These are phyloP conservation scores for Calephelis perditalis DNA, from an alignment of 2,888 invertebrate genomes.

Conservation along the genomic window DNA sequence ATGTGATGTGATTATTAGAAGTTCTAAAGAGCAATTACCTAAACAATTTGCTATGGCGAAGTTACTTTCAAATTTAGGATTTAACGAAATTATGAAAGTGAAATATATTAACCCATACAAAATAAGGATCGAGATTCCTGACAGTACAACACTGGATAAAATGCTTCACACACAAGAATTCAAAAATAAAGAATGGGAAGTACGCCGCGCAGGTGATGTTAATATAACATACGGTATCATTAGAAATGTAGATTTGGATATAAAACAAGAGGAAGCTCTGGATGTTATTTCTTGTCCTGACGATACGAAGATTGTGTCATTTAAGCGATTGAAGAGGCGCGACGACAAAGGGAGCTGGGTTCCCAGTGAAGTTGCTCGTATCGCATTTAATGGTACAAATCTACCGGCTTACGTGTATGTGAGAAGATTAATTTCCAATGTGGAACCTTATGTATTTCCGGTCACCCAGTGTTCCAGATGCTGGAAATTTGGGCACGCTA, in stretches of 20 bases:
- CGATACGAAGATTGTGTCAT: conserved; percentile 14
- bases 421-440: conserved; percentile 18
- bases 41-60: conserved; percentile 21
- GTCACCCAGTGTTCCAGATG: conserved; percentile 30
- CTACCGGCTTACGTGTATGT: conserved; percentile 13
- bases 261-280: conserved; percentile 16
- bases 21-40: conserved; percentile 17
- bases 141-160: conserved; percentile 2
- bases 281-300: conserved; percentile 12
- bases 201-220: conserved; percentile 13
- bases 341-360: conserved; percentile 15
- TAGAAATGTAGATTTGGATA: conserved; percentile 17
- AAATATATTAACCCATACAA: conserved; percentile 23
- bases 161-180: conserved; percentile 11
- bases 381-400: conserved; percentile 9
- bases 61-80: conserved; percentile 12
- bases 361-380: conserved; percentile 17
- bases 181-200: conserved; percentile 16
- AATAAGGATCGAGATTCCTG: conserved; percentile 12
- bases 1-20: conserved; percentile 12
- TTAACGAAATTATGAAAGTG: conserved; percentile 11
- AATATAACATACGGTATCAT: conserved; percentile 18
- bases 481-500: conserved; percentile 29
- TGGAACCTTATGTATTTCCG: conserved; percentile 29
- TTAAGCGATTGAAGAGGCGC: conserved; percentile 16